Base-by-base conservation (phyloP, 2,888 invertebrate genomes). In the Lagria hirta region DNA sequence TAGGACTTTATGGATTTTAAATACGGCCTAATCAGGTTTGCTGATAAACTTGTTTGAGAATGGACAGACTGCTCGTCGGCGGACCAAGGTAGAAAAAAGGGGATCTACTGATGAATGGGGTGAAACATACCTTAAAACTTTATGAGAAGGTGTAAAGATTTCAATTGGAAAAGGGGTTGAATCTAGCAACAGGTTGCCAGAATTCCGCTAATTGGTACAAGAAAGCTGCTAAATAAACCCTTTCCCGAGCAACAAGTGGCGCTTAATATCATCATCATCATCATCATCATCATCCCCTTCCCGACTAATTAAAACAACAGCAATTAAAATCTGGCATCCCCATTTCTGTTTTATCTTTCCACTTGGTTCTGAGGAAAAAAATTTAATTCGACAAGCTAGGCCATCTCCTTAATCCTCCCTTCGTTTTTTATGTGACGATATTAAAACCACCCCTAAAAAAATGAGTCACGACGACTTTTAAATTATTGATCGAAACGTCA, bases 391-490 rank as follows among this genome's bases (percentile, higher is more conserved):
- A 15, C 28, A 30, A 43, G n/a, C n/a, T n/a, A n/a, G 36, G 36
- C 28, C 43, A 30, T 21, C 28, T 4, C 14, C 11, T 16, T 35
- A 28, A 28, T 15, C 27, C 20, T 66, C 65, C 66, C 60, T 68
- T 68, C 65, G 66, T 70, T 71, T 71, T 71, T 71, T 71, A 71
- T 70, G 71, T 69, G 66, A 62, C 64, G 68, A 67, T 67, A 47
- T 47, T 37, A 22, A 32, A 21, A 27, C 60, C 55, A 56, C 62
- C 64, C 69, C 27, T 56, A 61, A 70, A 69, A 68, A 70, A 69
- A 70, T 71, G 71, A 70, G 69, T 71, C 71, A 71, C 70, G 67
- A 66, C 60, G 57, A 56, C 59, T 55, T 68, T 68, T 68, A 68
- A 67, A 69, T 57, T 69, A 67, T 68, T 62, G 69, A 69, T 69